A percentile compares a stretch with the other conserved stretches of the same genome.
Evolutionary conservation across 2,113 vertebrate genomes (phyloP).

Genomic region (Coptodon rendalli): DNA sequence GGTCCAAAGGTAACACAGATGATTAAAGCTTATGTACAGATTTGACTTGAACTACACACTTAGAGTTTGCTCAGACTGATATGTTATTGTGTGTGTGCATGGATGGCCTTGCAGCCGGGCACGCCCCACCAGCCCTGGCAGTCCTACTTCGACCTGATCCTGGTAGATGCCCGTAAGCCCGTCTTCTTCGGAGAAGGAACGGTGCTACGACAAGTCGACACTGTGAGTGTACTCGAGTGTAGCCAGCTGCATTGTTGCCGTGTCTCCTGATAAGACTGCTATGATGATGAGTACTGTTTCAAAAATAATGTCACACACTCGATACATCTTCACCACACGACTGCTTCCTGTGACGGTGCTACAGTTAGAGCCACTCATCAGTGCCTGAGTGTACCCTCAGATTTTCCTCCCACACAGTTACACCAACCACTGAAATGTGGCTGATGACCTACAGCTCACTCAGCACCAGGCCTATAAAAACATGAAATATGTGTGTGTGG

Average conservation of each 20-base stretch:
- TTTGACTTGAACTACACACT: neutral
- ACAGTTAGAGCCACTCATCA: neutral
- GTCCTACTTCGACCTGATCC: conserved; percentile 95
- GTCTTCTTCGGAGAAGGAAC: conserved; percentile 96
- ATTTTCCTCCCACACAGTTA: neutral
- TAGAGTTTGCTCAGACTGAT: neutral
- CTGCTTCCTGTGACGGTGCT: neutral
- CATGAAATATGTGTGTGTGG: neutral
- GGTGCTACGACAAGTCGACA: conserved; percentile 92
- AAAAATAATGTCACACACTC: neutral
- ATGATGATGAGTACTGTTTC: fast-evolving
- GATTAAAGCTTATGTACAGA: fast-evolving
- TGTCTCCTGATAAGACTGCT: neutral
- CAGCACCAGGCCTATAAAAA: neutral
- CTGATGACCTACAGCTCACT: neutral
- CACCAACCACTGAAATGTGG: neutral
- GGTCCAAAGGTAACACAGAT: conserved; percentile 83
- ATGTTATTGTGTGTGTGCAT: neutral
- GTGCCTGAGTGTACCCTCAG: neutral
- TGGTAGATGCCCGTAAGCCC: conserved; percentile 95
- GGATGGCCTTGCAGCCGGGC: conserved; percentile 53
- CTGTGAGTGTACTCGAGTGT: conserved; percentile 61
- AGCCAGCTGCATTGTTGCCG: neutral
- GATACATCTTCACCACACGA: neutral
- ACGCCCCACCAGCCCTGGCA: conserved; percentile 88